phyloP scores from a whole-genome alignment of 2,113 vertebrate genomes.

The Melozone crissalis region DNA sequence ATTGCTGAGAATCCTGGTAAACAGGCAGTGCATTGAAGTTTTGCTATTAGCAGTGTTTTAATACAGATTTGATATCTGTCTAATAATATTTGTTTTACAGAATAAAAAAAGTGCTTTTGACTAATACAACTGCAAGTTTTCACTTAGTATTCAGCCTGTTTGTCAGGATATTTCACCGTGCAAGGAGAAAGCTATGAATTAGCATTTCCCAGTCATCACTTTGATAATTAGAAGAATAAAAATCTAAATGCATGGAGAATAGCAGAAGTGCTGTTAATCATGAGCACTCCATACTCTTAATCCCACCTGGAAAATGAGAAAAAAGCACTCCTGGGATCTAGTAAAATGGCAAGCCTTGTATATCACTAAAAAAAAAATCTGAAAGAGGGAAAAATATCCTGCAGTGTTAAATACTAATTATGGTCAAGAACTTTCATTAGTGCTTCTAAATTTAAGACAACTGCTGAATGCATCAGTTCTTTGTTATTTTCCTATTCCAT shows the following conservation, averaged over 20 bases:
- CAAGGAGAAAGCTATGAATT: background rate
- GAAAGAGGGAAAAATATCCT: background rate
- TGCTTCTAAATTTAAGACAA: constrained; percentile 57
- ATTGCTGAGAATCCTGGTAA: background rate
- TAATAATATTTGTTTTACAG: background rate
- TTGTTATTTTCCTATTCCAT: constrained; percentile 55
- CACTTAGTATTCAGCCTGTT: background rate
- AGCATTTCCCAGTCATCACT: background rate
- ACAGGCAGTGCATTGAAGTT: background rate
- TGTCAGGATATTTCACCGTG: background rate
- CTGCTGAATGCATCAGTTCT: constrained; percentile 52
- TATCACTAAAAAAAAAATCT: background rate
- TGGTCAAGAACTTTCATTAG: constrained; percentile 35
- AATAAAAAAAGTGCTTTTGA: background rate
- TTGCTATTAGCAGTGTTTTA: background rate
- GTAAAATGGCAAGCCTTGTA: background rate
- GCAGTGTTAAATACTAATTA: constrained; percentile 39
- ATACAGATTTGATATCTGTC: background rate
- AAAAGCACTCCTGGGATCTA: background rate
- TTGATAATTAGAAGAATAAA: background rate
- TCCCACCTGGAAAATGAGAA: background rate
- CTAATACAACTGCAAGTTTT: background rate
- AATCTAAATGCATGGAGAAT: background rate
- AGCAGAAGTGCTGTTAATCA: background rate
- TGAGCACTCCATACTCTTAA: background rate